Evolutionary conservation across 2,113 vertebrate genomes (phyloP), one percentile per base, ranked within the genome.

Genomic region (Paramormyrops kingsleyae): DNA sequence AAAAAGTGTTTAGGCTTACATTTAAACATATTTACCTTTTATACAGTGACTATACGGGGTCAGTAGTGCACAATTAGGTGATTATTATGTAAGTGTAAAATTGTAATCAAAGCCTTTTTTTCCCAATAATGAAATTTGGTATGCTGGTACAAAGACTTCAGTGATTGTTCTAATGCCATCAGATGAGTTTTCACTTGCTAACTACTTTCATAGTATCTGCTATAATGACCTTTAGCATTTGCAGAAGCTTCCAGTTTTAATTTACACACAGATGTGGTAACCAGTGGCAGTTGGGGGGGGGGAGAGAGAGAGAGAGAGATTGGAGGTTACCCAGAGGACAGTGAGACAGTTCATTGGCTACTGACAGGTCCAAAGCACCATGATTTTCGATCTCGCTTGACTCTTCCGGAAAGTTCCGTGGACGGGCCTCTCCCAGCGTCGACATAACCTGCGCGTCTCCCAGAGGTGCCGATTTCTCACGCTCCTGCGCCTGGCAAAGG

Each of bases 381-480:
- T 47, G 17, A 44, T 88, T 70, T 66, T 62, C n/a, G 42, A 17
- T 74, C 66, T n/a, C 62, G 42, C 87, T 49, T 44, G 49, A 66
- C 66, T 87, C 87, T 89, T 87, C 70, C 62, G 62, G 42, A 27
- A 83, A 35, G 42, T 85, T 53, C 7, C 50, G 24, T 12, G 52
- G 35, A 15, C 87, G 31, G 62, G 59, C 27, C 27, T 66, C 88
- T 83, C 21, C 15, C 13, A 9, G 83, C 27, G 39, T 84, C 21
- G 4, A 19, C 83, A 84, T 53, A 83, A 70, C 88, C 17, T 49
- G 56, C 47, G 10, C 12, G 50, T 59, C 62, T 83, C 88, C 77
- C 62, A 50, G 53, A 90, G 84, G 70, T 89, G 90, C 74, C 53
- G 44, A 83, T 87, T 77, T 90, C 89, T 89, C 91, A 87, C 53